Evolutionary conservation across 2,888 invertebrate species (phyloP), one percentile per base, ranked within the genome.

Genomic region (Archips xylosteana): DNA sequence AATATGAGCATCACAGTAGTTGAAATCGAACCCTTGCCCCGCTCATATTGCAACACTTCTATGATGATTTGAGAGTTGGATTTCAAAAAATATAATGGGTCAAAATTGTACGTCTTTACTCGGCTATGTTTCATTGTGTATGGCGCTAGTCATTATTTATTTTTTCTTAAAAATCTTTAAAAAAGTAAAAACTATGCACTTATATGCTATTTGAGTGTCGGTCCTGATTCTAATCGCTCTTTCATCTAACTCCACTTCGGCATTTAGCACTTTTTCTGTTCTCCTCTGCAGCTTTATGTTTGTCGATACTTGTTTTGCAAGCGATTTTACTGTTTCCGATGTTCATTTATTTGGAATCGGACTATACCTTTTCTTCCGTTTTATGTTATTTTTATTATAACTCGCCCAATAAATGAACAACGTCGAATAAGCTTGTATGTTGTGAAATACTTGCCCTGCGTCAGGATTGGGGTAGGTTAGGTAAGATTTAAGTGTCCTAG

Each of bases 221-320:
- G 23, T 6, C 54, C 9, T 49, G 51, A 15, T 57, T 57, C 32
- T 10, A 32, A 57, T 3, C 4, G 54, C 32, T 6, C 54, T 57
- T 57, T 57, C 23, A 57, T 57, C 9, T 32, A 57, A 23, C 54
- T 32, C 54, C 23, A 57, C 23, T 64, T 63, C 57, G 47, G 12
- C 23, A 49, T 49, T 47, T 4, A 64, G 64, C 59, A 64, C 70
- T 57, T 57, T 63, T 63, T 64, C 54, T 36, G 15, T 63, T 70
- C 10, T 10, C 13, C 13, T 51, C 47, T 23, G 6, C 39, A 61
- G 54, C 32, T n/a, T 54, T 51, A 47, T 62, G 42, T 62, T 70
- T 32, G 9, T 32, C 34, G 3, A 39, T 12, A 54, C 59, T 13
- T 64, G 12, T 49, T 64, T 51, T 15, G 12, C 32, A 23, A 13